phyloP scores from a whole-genome alignment of 2,888 invertebrate genomes.

The Cerceris rybyensis region DNA sequence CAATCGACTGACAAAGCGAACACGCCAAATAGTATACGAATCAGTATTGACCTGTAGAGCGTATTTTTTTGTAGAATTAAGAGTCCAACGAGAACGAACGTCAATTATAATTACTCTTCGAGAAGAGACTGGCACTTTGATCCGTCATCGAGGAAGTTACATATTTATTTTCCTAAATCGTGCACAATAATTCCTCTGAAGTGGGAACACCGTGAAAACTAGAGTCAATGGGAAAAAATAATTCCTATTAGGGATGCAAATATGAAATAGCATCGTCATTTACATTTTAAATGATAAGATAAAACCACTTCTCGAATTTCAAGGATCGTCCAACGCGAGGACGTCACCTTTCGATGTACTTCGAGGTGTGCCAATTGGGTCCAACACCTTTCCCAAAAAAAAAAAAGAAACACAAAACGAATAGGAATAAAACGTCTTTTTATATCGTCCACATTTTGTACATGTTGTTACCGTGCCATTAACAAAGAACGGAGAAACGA shows the following conservation, averaged over 20 bases:
- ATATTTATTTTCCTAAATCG: too few relatives aligned
- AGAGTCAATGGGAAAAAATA: too few relatives aligned
- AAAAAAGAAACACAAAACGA: neutral
- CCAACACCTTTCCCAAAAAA: constrained; percentile 4
- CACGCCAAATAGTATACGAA: constrained; percentile 76
- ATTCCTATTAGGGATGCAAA: too few relatives aligned
- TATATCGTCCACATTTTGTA: constrained; percentile 37
- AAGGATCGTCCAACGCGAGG: constrained; percentile 7
- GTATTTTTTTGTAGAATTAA: constrained; percentile 63
- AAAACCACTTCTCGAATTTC: constrained; percentile 21
- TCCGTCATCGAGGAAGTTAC: too few relatives aligned
- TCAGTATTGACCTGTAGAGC: constrained; percentile 75
- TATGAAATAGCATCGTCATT: neutral
- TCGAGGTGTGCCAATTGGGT: constrained; percentile 12
- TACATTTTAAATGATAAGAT: neutral
- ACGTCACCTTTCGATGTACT: constrained; percentile 16
- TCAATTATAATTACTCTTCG: constrained; percentile 27
- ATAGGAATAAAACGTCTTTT: neutral
- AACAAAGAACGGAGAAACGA: constrained; percentile 15
- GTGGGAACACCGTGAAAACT: too few relatives aligned
- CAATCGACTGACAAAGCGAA: constrained; percentile 67
- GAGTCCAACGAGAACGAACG: constrained; percentile 12
- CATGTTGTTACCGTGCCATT: constrained; percentile 53
- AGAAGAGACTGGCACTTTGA: constrained; percentile 27
- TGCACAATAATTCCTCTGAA: too few relatives aligned